These are phyloP conservation scores for Crenichthys baileyi DNA, from an alignment of 2,797 vertebrate genomes.

Conservation along the genomic window DNA sequence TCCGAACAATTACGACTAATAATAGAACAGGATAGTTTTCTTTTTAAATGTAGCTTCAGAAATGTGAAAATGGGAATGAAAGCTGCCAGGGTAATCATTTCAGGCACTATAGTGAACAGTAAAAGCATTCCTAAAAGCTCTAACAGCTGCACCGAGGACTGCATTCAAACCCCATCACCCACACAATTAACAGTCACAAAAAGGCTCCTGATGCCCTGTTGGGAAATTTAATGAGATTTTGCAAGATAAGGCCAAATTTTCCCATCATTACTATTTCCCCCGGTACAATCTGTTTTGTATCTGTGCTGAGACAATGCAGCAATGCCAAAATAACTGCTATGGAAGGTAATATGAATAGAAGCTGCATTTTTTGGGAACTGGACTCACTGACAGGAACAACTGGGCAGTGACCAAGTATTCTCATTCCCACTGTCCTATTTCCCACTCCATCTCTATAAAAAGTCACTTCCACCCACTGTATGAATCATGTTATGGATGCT, in stretches of 20 bases:
- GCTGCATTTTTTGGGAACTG: constrained; percentile 27
- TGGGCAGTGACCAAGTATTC: constrained; percentile 33
- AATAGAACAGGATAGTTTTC: constrained; percentile 15
- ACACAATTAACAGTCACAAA: constrained; percentile 27
- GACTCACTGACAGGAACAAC: constrained; percentile 20
- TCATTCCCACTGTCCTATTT: constrained; percentile 42
- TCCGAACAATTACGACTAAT: not conserved
- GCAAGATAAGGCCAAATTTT: constrained; percentile 18
- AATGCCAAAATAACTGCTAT: constrained; percentile 9
- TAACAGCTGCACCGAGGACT: constrained; percentile 22
- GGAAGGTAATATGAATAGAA: constrained; percentile 41
- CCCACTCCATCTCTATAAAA: constrained; percentile 39
- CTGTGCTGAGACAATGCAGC: constrained; percentile 16
- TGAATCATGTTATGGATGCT: constrained; percentile 49
- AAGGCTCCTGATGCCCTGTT: constrained; percentile 18
- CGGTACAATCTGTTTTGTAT: constrained; percentile 6
- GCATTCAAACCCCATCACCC: constrained; percentile 11
- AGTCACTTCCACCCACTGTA: constrained; percentile 47
- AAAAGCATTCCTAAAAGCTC: constrained; percentile 33
- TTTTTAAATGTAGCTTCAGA: constrained; percentile 11
- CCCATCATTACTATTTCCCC: not conserved
- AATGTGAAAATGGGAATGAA: constrained; percentile 5
- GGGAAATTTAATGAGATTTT: constrained; percentile 48
- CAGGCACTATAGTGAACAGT: constrained; percentile 26
- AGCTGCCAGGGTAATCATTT: constrained; percentile 22